phyloP scores from a whole-genome alignment of 2,797 vertebrate species.

The Pyrocephalus nanus region DNA sequence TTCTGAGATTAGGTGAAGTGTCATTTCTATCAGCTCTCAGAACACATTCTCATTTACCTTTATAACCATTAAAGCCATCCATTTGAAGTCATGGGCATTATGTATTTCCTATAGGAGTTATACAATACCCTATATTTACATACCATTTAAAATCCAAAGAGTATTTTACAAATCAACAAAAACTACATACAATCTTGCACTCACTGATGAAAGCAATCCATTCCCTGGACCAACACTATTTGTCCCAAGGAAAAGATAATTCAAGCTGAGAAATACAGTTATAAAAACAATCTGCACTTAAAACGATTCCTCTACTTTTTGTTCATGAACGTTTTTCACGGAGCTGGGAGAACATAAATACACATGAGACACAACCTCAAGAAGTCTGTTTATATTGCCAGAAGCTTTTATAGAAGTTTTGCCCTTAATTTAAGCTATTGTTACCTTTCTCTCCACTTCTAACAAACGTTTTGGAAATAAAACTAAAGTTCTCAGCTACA shows the following conservation, averaged over 20 bases:
- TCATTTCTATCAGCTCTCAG: neutral
- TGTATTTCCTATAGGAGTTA: neutral
- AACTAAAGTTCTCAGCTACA: neutral
- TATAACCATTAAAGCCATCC: neutral
- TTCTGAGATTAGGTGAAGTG: neutral
- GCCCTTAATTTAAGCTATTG: neutral
- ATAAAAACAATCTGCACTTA: neutral
- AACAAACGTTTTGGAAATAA: neutral
- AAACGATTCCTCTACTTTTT: neutral
- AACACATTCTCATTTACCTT: neutral
- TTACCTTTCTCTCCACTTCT: neutral
- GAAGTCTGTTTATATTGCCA: neutral
- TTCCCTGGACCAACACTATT: neutral
- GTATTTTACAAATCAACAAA: neutral
- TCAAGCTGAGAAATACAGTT: neutral
- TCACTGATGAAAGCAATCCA: neutral
- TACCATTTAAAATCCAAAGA: neutral
- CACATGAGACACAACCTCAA: neutral
- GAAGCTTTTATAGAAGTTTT: neutral
- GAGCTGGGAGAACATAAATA: neutral
- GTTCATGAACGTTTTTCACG: neutral
- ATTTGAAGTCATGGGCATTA: neutral
- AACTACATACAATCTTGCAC: neutral
- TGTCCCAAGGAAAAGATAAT: neutral
- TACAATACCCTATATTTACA: neutral